These are phyloP conservation scores for Lagenorhynchus albirostris DNA, from an alignment of 2,113 vertebrate species.

Conservation along the genomic window DNA sequence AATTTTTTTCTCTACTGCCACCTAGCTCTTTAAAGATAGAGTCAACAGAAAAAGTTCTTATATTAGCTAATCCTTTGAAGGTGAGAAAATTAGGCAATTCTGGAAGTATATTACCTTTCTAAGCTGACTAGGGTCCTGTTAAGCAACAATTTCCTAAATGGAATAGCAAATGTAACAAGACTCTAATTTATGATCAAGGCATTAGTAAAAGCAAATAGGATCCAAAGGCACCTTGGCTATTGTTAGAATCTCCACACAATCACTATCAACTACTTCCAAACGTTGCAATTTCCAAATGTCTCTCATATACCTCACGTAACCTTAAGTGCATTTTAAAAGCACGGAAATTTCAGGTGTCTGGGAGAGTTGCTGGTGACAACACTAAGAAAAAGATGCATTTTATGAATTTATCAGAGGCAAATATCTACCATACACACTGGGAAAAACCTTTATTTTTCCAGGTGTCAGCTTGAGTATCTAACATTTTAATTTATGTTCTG, in stretches of 20 bases:
- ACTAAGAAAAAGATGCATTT: neutral
- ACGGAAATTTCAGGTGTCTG: neutral
- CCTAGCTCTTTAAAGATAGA: neutral
- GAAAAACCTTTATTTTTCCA: conserved; percentile 57
- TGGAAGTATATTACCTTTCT: neutral
- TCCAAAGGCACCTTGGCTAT: conserved; percentile 14
- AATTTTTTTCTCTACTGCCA: neutral
- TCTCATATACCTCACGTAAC: neutral
- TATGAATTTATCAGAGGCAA: conserved; percentile 25
- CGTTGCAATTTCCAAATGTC: neutral
- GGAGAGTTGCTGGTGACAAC: neutral
- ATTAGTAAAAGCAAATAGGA: neutral
- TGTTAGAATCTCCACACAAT: neutral
- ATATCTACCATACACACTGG: neutral
- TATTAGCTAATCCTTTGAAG: neutral
- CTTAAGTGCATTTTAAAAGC: neutral
- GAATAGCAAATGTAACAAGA: neutral
- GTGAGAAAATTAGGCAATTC: conserved; percentile 41
- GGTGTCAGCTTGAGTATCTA: conserved; percentile 33
- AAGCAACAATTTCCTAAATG: conserved; percentile 42
- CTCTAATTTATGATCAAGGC: neutral
- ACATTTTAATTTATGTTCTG: conserved; percentile 59
- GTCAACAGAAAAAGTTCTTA: neutral
- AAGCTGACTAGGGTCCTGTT: neutral
- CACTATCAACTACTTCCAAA: neutral